Base-by-base conservation (phyloP, 2,888 invertebrate genomes). In the Cheilosia soror region DNA sequence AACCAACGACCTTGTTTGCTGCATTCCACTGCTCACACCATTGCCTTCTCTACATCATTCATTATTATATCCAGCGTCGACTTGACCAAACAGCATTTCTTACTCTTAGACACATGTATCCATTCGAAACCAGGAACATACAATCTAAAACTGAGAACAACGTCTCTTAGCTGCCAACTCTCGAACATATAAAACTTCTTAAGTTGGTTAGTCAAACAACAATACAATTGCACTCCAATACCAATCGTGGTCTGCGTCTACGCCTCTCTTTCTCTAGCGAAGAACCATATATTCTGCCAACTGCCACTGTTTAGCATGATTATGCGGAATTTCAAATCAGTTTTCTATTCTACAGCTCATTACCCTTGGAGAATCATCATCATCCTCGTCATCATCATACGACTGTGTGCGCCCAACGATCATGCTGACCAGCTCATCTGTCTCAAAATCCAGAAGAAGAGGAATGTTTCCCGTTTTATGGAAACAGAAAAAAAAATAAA, bases 221-320 rank as follows among this genome's bases (percentile, higher is more conserved):
- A 47, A 71, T 75, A 49, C 75, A 55, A 80, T 49, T 49, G 62
- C 75, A 63, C 63, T 76, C 44, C 5, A 55, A 57, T 60, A 62
- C 51, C 20, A 37, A 33, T 47, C 51, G 68, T 66, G 55, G 25
- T 76, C 57, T 71, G 55, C 60, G 37, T 5, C 11, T 20, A 33
- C 31, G 55, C 15, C 44, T n/a, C 51, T 47, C 31, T n/a, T n/a
- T 20, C 15, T 4, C 25, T 51, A 13, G 27, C 27, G 47, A 11
- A 75, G 63, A 65, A 57, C 80, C 80, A 76, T 81, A 77, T 81
- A 63, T 37, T 37, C 37, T 37, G 9, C 37, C 37, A 37, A 37
- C 81, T 44, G 81, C 85, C 76, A 77, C 85, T 85, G 85, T 85
- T 85, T 81, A 76, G 68, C 85, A 85, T 85, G 85, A 85, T 85